Evolutionary conservation across 2,888 invertebrate species (phyloP), one percentile per base, ranked within the genome.

Genomic region (Gibbula magus): DNA sequence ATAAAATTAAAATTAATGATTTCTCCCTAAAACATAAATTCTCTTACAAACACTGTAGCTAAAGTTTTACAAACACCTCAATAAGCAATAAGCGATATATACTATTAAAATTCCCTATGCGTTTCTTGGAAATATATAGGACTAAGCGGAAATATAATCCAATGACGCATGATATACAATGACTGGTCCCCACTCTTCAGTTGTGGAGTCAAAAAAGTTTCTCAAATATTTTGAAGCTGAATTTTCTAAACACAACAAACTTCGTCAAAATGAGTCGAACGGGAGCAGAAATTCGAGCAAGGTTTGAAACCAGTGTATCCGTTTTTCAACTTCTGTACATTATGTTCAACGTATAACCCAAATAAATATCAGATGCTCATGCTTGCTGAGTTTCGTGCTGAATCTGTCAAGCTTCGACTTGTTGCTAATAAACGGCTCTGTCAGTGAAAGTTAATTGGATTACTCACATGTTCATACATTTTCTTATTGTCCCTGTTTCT

Each of bases 211-310:
- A 16, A 25, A 29, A 61, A 25, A 61, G 18, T 25, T 29, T 29
- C 25, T 25, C 29, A 61, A 61, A 61, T 29, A 29, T 29, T 61
- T 61, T 56, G 56, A 20, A 56, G 61, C 25, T 10, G 61, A 22
- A 61, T 16, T 61, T 29, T 16, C 16, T 0, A 25, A 25, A 61
- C 2, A 61, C 45, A 45, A 45, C 45, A 45, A 45, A 45, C 45
- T 45, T 45, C 10, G 13, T 13, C 1, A 85, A 84, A 79, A 88
- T 88, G 88, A 87, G 86, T 78, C 85, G 86, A 67, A 81, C 85
- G 5, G 86, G 86, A 10, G 81, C 86, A 54, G 88, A 86, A 82
- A 86, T 84, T 39, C 81, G 84, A 52, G 86, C 86, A 10, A 88
- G 85, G 86, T 86, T 13, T 51, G 22, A 0, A 20, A 79, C 29